Evolutionary conservation across 1,140 invertebrate species (phyloP), one percentile per base, ranked within the genome.

Genomic region (Epicauta chinensis): DNA sequence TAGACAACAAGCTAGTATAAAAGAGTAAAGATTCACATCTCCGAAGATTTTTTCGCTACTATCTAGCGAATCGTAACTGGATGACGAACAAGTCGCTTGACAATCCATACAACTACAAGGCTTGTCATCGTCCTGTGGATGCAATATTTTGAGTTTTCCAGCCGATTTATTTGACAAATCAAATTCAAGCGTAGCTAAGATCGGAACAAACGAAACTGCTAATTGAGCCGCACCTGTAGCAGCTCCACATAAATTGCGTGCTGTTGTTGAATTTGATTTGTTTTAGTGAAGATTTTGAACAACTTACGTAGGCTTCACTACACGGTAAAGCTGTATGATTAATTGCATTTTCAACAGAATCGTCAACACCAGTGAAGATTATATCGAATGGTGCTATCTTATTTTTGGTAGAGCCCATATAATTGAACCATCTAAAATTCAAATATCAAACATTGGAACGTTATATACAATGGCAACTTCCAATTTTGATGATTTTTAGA

Each of bases 101-200:
- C 91, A 93, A 61, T 93, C 91, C 7, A 87, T 77, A 71, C 89
- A 92, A 58, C 82, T 82, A 64, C 91, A 93, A 0, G n/a, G n/a
- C n/a, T n/a, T n/a, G n/a, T n/a, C n/a, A n/a, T n/a, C n/a, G n/a
- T n/a, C n/a, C n/a, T n/a, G n/a, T n/a, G n/a, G n/a, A n/a, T n/a
- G n/a, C n/a, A n/a, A n/a, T n/a, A n/a, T n/a, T n/a, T n/a, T n/a
- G n/a, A n/a, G n/a, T n/a, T n/a, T n/a, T n/a, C n/a, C n/a, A n/a
- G 82, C 71, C 7, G 72, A 70, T 1, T 77, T 75, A 44, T 53
- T 72, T 60, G 62, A 68, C 70, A 69, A 41, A 47, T 64, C 59
- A 6, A 23, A 50, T n/a, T 37, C 43, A 46, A 39, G 14, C 5
- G 31, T 30, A 40, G 13, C 16, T 34, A 17, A 49, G n/a, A n/a